Conservation (phyloP, 2,797 vertebrate species). For the Adelosebastes latens region DNA sequence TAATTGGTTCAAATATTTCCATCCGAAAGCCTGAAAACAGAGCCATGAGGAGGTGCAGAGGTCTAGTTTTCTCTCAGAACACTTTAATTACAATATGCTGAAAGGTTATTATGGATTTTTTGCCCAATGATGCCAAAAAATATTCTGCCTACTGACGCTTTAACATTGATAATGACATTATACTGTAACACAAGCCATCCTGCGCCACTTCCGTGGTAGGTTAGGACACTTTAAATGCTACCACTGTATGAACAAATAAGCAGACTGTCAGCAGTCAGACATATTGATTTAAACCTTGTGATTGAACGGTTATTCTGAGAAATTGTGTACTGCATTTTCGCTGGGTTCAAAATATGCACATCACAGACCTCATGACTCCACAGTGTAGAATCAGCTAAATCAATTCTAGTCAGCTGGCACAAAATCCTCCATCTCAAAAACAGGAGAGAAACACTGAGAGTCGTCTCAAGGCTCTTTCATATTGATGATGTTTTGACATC, state of each 20-base stretch:
- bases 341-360: conserved; percentile 1
- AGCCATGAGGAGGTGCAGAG: too few relatives aligned
- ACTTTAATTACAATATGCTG: too few relatives aligned
- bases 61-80: too few relatives aligned
- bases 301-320: not conserved
- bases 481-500: conserved; percentile 68
- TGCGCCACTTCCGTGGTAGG: not conserved
- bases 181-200: not conserved
- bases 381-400: conserved; percentile 29
- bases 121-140: fast-evolving
- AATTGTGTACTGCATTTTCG: not conserved
- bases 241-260: not conserved
- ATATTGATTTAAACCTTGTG: not conserved
- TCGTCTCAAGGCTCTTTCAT: conserved; percentile 52
- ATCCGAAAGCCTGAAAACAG: too few relatives aligned
- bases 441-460: conserved; percentile 31
- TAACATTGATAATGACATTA: not conserved
- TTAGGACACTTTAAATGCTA: not conserved
- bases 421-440: conserved; percentile 42
- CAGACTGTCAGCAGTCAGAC: not conserved
- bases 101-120: too few relatives aligned
- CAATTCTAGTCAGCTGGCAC: conserved; percentile 44
- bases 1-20: not conserved
- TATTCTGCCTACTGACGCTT: fast-evolving
- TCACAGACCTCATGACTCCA: not conserved